Evolutionary conservation across 2,797 vertebrate genomes (phyloP).

Genomic region (Urosaurus nigricauda): DNA sequence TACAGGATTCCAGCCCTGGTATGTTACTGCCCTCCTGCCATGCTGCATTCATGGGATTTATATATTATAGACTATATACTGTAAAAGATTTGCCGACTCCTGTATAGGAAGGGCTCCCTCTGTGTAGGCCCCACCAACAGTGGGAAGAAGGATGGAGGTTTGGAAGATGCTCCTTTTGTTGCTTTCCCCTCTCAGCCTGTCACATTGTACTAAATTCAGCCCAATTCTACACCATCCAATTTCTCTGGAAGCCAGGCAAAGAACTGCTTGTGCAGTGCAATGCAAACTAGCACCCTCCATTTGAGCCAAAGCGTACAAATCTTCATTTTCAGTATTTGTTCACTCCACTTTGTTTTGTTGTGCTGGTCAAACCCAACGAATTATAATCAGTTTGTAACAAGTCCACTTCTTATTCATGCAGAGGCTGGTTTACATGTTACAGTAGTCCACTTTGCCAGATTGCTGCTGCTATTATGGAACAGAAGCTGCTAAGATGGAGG

Average conservation of each 20-base stretch:
- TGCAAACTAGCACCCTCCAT: not conserved
- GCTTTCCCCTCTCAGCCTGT: not conserved
- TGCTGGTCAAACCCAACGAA: not conserved
- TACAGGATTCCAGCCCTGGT: no score
- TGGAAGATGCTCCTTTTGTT: not conserved
- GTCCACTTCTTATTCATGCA: not conserved
- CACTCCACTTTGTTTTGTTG: not conserved
- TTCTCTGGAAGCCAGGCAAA: not conserved
- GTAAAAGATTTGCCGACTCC: not conserved
- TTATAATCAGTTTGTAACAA: not conserved
- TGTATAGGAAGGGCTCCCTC: no score
- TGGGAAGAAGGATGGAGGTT: not conserved
- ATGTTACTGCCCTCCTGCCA: accelerated
- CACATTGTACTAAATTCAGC: not conserved
- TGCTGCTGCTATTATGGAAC: not conserved
- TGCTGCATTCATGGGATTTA: not conserved
- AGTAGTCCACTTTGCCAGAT: not conserved
- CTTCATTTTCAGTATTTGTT: not conserved
- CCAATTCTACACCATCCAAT: not conserved
- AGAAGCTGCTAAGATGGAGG: not conserved
- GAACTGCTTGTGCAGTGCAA: no score
- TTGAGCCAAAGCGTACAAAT: no score
- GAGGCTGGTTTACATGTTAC: not conserved
- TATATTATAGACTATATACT: not conserved
- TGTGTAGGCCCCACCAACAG: not conserved